phyloP scores from a whole-genome alignment of 2,888 invertebrate genomes.

The Kryphioiulus occultus region DNA sequence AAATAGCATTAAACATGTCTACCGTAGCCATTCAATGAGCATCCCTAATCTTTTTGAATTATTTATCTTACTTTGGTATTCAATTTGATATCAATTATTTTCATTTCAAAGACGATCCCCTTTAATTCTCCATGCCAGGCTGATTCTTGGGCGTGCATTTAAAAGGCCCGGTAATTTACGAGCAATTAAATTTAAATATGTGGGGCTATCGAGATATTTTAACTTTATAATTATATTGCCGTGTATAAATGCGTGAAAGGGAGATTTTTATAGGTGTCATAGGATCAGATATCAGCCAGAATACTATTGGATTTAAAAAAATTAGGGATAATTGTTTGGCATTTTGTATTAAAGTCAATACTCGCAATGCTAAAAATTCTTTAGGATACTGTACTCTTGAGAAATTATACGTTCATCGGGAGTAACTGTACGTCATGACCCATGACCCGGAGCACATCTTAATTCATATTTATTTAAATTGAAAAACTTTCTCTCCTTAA shows the following conservation, averaged over 20 bases:
- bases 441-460: background rate
- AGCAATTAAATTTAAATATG: slow-evolving; percentile 40
- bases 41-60: slow-evolving; percentile 40
- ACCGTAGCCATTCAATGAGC: slow-evolving; percentile 14
- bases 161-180: background rate
- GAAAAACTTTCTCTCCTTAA: background rate
- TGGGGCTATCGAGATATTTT: slow-evolving; percentile 24
- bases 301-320: too few relatives aligned
- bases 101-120: slow-evolving; percentile 7
- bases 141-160: slow-evolving; percentile 32
- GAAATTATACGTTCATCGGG: too few relatives aligned
- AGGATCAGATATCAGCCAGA: background rate
- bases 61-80: slow-evolving; percentile 26
- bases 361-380: too few relatives aligned
- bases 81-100: slow-evolving; percentile 39
- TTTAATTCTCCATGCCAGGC: slow-evolving; percentile 21
- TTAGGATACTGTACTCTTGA: too few relatives aligned
- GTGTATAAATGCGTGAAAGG: background rate
- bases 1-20: background rate
- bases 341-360: too few relatives aligned
- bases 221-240: background rate
- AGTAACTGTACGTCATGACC: background rate
- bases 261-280: background rate
- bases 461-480: background rate
- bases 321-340: too few relatives aligned